Evolutionary conservation across 2,888 invertebrate genomes (phyloP).

Genomic region (Microctonus hyperodae): DNA sequence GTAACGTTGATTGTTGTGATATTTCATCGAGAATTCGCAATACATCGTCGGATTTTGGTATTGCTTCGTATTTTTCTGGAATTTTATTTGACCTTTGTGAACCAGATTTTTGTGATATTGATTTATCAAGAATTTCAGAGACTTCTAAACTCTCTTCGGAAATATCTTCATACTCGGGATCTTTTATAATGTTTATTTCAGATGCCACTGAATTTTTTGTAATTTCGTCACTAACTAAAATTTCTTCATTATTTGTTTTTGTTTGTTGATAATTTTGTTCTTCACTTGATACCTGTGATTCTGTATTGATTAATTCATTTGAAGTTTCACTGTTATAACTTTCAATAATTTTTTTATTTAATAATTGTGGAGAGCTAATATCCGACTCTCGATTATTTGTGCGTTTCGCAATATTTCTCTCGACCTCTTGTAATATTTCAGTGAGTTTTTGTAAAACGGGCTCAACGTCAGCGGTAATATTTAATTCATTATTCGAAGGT

Average conservation of each 20-base stretch:
- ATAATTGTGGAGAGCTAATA: background rate
- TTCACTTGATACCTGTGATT: background rate
- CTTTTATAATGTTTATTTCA: constrained; percentile 36
- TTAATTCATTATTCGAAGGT: constrained; percentile 31
- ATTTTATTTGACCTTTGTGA: constrained; percentile 43
- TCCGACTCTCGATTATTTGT: constrained; percentile 25
- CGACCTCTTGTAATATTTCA: constrained; percentile 39
- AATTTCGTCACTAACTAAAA: background rate
- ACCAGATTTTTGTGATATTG: constrained; percentile 43
- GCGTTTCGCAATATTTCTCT: constrained; percentile 37
- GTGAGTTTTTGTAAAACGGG: constrained; percentile 40
- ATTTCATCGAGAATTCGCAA: constrained; percentile 54
- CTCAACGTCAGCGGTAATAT: constrained; percentile 39
- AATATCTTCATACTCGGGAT: constrained; percentile 60
- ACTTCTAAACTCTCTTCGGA: constrained; percentile 61
- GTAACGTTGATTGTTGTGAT: constrained; percentile 43
- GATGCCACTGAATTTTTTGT: constrained; percentile 20
- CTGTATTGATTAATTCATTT: background rate
- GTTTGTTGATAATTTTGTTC: background rate
- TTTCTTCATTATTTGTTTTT: background rate
- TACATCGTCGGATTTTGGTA: constrained; percentile 53
- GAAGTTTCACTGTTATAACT: background rate
- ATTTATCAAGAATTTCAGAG: constrained; percentile 57
- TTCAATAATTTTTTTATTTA: background rate
- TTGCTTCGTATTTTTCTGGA: constrained; percentile 51